Evolutionary conservation across 2,113 vertebrate species (phyloP).

Genomic region (Cercocebus atys): DNA sequence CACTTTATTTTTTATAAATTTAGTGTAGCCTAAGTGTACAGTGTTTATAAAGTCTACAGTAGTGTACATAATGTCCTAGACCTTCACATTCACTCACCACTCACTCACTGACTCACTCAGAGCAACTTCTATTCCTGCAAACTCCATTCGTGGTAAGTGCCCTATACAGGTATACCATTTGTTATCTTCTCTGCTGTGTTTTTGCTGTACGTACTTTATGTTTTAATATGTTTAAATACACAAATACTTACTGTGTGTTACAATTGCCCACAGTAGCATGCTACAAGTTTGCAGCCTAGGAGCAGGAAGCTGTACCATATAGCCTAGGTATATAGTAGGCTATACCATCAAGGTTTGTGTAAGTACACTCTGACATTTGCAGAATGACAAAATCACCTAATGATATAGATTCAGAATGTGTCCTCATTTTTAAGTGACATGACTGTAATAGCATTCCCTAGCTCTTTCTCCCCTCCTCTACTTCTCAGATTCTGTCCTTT

Average conservation of each 20-base stretch:
- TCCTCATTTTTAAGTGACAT: neutral
- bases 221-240: neutral
- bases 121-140: neutral
- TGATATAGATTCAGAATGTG: neutral
- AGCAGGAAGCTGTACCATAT: neutral
- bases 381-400: neutral
- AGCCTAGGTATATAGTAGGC: neutral
- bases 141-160: neutral
- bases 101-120: neutral
- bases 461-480: neutral
- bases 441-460: neutral
- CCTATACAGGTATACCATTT: neutral
- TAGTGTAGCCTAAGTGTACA: neutral
- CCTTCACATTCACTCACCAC: neutral
- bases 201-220: neutral
- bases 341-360: neutral
- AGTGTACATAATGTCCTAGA: neutral
- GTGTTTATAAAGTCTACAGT: neutral
- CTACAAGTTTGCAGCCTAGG: neutral
- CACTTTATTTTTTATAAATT: neutral
- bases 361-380: neutral
- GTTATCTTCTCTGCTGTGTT: neutral
- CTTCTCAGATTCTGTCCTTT: neutral
- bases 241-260: neutral
- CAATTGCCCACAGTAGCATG: neutral